Conservation (phyloP, 2,888 invertebrate species). For the Halictus quadricinctus region DNA sequence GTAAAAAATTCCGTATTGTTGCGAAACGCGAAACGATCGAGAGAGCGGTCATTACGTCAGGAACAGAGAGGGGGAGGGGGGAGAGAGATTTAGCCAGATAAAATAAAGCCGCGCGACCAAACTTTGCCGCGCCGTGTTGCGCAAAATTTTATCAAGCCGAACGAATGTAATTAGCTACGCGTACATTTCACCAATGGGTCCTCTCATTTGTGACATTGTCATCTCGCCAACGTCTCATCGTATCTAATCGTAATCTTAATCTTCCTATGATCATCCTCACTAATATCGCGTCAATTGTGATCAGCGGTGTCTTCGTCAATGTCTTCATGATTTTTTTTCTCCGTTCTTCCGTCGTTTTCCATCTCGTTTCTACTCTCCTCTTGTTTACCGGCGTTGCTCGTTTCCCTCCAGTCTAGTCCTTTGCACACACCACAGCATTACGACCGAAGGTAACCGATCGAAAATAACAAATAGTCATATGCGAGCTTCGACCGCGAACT, state of each 20-base stretch:
- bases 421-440: conserved; percentile 36
- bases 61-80: conserved; percentile 44
- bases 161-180: conserved; percentile 67
- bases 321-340: conserved; percentile 27
- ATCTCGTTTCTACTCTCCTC: not conserved
- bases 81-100: conserved; percentile 42
- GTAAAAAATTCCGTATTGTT: conserved; percentile 40
- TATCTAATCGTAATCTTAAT: conserved; percentile 40
- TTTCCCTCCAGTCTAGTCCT: conserved; percentile 15
- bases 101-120: conserved; percentile 64
- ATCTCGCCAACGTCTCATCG: not conserved
- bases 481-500: conserved; percentile 19
- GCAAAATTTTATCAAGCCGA: conserved; percentile 63
- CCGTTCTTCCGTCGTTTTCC: conserved; percentile 32
- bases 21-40: conserved; percentile 27
- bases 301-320: conserved; percentile 39
- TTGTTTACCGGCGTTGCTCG: not conserved
- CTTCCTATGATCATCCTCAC: conserved; percentile 48
- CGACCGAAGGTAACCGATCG: conserved; percentile 33
- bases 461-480: conserved; percentile 35
- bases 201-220: conserved; percentile 42
- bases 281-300: conserved; percentile 30
- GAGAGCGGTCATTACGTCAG: conserved; percentile 14
- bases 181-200: conserved; percentile 62
- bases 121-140: conserved; percentile 57